Percentiles rank a stretch among this genome's conserved stretches.
phyloP scores from a whole-genome alignment of 2,888 invertebrate genomes.

The Ommatoiulus sabulosus region DNA sequence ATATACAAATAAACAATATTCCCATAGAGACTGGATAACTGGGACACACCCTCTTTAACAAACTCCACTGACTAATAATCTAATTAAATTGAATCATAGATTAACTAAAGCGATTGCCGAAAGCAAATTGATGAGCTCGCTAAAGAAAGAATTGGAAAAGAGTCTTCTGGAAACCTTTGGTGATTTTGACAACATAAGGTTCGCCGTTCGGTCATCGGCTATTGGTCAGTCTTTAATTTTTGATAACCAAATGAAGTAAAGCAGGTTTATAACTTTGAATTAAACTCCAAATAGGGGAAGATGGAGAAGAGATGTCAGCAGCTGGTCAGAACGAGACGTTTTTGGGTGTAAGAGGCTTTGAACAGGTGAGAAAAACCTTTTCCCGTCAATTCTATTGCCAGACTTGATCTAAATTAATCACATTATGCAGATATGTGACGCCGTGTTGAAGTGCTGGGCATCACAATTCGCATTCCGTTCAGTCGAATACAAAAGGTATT shows the following conservation, averaged over 20 bases:
- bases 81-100: too few species aligned
- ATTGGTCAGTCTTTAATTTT: constrained; percentile 53
- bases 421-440: too few species aligned
- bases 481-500: too few species aligned
- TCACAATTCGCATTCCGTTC: too few species aligned
- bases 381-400: too few species aligned
- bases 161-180: constrained; percentile 55
- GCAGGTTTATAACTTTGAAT: background rate
- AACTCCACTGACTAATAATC: too few species aligned
- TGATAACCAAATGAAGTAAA: background rate
- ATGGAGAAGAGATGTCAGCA: constrained; percentile 81
- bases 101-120: background rate
- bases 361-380: constrained; percentile 61
- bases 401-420: too few species aligned
- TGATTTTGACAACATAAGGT: constrained; percentile 28
- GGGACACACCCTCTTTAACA: too few species aligned
- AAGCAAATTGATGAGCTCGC: background rate
- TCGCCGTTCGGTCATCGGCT: constrained; percentile 59
- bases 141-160: constrained; percentile 31
- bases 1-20: too few species aligned
- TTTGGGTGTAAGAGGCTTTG: constrained; percentile 74
- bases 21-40: too few species aligned
- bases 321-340: constrained; percentile 88
- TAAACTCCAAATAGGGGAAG: constrained; percentile 75
- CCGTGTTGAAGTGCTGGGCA: too few species aligned